Evolutionary conservation across 1,140 invertebrate genomes (phyloP), one percentile per base, ranked within the genome.

Genomic region (Streblospio benedicti): DNA sequence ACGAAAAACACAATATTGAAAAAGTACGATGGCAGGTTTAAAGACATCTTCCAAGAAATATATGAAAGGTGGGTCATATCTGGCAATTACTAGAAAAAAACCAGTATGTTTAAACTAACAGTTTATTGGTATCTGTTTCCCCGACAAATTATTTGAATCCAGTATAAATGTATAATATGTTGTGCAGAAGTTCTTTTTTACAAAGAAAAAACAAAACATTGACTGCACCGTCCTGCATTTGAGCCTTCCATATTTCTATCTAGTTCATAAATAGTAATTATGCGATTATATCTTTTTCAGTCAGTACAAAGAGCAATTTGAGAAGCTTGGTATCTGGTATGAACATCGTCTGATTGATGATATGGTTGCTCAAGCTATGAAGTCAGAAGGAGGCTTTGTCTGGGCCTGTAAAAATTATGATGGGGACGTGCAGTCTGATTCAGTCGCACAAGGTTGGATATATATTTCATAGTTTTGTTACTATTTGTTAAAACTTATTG

Each of bases 381-480:
- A 99, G 77, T 93, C 91, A 1, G 90, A 95, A 64, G 96, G 96
- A 66, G 95, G 94, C 55, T 99, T 97, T 80, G 93, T 99, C 0
- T 99, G 96, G 95, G 93, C 95, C 23, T 92, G 95, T 79, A 99
- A 99, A 76, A 99, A 99, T 75, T 99, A 99, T 74, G 96, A 99
- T 75, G 96, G 96, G 33, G 96, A 99, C 81, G 96, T 99, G 0
- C 95, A 99, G 76, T 95, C 91, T 0, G 95, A 99, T 78, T 93
- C 91, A 4, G 90, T 98, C 18, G 94, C 94, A 66, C 93, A 98
- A 80, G 93, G 93, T 64, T 35, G 56, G 59, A 91, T 20, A 20
- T 33, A 9, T 23, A n/a, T n/a, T n/a, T n/a, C n/a, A n/a, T n/a
- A 14, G 9, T 58, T 9, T 12, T 35, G 52, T 41, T n/a, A n/a